A percentile compares a stretch with the other conserved stretches of the same genome.
Evolutionary conservation across 92 coral and sea anemone species (phyloP).

Genomic region (Desmophyllum pertusum): DNA sequence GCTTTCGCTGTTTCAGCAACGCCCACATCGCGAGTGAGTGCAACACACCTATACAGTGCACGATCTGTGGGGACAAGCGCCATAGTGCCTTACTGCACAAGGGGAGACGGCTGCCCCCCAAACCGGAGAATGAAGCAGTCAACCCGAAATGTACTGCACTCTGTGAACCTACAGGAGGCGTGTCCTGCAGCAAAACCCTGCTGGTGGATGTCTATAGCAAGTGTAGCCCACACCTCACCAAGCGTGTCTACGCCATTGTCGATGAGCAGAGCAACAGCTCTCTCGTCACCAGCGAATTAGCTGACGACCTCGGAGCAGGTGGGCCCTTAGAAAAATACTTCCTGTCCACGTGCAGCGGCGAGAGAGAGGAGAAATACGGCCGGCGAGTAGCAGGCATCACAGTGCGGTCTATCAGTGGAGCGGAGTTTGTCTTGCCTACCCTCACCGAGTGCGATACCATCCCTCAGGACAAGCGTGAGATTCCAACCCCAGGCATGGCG

Average conservation of each 20-base stretch:
- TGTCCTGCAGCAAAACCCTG: conserved; percentile 58
- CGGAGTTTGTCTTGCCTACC: no score
- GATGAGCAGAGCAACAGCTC: conserved; percentile 67
- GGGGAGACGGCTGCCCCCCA: conserved; percentile 40
- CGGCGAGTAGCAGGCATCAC: conserved; percentile 44
- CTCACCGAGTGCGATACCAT: conserved; percentile 31
- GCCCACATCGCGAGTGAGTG: conserved; percentile 60
- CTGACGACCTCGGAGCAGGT: conserved; percentile 61
- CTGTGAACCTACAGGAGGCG: conserved; percentile 50
- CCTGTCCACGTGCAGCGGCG: conserved; percentile 58
- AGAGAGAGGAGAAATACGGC: conserved; percentile 45
- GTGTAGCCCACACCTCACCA: conserved; percentile 17
- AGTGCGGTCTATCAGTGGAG: conserved; percentile 30
- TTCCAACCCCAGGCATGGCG: conserved; percentile 62
- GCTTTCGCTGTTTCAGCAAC: conserved; percentile 61
- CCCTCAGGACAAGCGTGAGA: conserved; percentile 57
- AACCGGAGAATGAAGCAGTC: conserved; percentile 29
- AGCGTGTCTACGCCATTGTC: conserved; percentile 50
- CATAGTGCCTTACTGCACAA: conserved; percentile 62
- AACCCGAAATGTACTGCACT: conserved; percentile 44
- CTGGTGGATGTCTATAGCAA: conserved; percentile 49
- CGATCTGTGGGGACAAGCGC: conserved; percentile 55
- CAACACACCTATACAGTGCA: conserved; percentile 44
- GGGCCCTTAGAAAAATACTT: conserved; percentile 51
- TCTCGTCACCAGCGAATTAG: conserved; percentile 58